Conservation (phyloP, 37 sponge, comb jelly and placozoan species). For the Chondrilla cf. caribensis region DNA sequence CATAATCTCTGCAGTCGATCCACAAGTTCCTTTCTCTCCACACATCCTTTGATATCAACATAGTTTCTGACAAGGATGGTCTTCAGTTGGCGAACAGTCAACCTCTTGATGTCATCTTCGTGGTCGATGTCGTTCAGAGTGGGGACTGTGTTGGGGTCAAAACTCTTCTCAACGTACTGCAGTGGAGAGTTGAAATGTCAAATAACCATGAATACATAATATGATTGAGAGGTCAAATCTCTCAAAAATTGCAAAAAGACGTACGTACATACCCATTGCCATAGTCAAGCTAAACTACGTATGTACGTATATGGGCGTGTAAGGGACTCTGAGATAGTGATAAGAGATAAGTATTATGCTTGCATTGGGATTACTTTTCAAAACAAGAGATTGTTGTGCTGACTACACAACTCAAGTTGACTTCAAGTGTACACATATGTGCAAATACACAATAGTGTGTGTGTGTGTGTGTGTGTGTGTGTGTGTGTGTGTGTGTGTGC, state of each 20-base stretch:
- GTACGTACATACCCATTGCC: neutral
- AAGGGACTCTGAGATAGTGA: too few relatives aligned
- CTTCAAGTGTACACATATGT: too few relatives aligned
- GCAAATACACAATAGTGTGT: too few relatives aligned
- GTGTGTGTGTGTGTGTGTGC: constrained; percentile 5
- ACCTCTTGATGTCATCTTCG: constrained; percentile 38
- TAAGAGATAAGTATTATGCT: too few relatives aligned
- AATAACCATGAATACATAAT: too few relatives aligned
- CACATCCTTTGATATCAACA: constrained; percentile 84
- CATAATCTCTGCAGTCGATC: constrained; percentile 56
- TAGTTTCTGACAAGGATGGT: constrained; percentile 77
- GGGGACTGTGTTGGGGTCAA: constrained; percentile 30
- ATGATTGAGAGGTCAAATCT: too few relatives aligned
- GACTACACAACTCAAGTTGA: too few relatives aligned
- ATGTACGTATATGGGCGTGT: neutral
- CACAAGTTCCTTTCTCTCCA: constrained; percentile 80
- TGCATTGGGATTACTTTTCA: too few relatives aligned
- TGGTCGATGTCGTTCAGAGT: constrained; percentile 32
- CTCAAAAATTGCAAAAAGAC: too few relatives aligned
- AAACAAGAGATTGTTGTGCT: too few relatives aligned
- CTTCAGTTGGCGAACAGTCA: constrained; percentile 74
- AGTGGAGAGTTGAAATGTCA: too few relatives aligned
- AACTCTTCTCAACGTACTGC: constrained; percentile 21
- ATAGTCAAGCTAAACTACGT: neutral
- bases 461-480: constrained; percentile 21